Evolutionary conservation across 2,888 invertebrate genomes (phyloP), one percentile per base, ranked within the genome.

Genomic region (Luperina nickerlii): DNA sequence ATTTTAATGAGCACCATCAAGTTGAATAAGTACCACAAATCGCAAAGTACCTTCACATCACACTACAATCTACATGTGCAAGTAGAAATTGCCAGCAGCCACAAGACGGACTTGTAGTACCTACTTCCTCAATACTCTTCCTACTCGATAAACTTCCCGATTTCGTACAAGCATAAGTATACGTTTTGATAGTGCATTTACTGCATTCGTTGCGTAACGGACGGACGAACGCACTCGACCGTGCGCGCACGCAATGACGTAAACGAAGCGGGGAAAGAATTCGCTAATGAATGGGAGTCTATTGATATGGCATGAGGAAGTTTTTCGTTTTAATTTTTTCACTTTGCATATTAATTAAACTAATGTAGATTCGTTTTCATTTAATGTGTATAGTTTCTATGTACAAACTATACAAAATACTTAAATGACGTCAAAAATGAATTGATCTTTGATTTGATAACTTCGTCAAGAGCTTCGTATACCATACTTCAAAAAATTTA

Each of bases 141-240:
- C 91, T 87, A 87, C 79, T 74, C 51, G 83, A 80, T 85, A 87
- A 57, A 89, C 87, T 88, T 90, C 90, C 88, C 75, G 81, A 80
- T 87, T 81, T 78, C 45, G 78, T 75, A 62, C 57, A 70, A 54
- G 74, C 85, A 48, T 83, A 32, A 32, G 32, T 32, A 82, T 84
- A 84, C 74, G 83, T 85, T 85, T 73, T 86, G 82, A 82, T 87
- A 84, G 79, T 73, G 66, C 80, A 84, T 74, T 80, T 68, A 85
- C 79, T 76, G 73, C 80, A 78, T 62, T 72, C 63, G 74, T 86
- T 85, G 82, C 88, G 76, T 75, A 89, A 89, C 80, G 42, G 18
- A 73, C 79, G 42, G 24, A 71, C 67, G 67, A 74, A 69, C 27
- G 73, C 86, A 81, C 75, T 79, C 86, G 74, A 79, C 69, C 79